These are phyloP conservation scores for Neotoma lepida DNA, from an alignment of 2,113 vertebrate genomes.

Conservation along the genomic window DNA sequence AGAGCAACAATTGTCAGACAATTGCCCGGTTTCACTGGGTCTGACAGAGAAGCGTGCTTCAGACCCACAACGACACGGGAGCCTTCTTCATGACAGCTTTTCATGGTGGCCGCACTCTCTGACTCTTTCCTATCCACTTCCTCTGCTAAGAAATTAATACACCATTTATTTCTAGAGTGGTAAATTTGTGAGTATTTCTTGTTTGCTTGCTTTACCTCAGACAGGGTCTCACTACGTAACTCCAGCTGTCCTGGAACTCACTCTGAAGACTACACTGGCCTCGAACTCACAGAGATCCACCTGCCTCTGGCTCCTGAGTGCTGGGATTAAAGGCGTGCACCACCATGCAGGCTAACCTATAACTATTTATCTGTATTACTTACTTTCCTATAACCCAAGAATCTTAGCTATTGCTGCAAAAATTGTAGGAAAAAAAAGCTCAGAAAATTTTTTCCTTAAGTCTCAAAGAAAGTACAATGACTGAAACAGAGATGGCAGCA, in stretches of 20 bases:
- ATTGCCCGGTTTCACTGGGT: conserved; percentile 4
- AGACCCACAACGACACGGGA: not conserved
- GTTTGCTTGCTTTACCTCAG: not conserved
- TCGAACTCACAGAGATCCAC: not conserved
- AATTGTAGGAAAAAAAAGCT: not conserved
- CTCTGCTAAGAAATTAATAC: not conserved
- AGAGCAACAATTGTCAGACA: not conserved
- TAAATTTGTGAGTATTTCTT: not conserved
- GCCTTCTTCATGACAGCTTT: not conserved
- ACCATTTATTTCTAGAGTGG: not conserved
- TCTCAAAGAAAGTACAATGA: not conserved
- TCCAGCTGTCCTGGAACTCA: not conserved
- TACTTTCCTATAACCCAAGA: not conserved
- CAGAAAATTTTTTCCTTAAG: not conserved
- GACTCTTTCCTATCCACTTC: not conserved
- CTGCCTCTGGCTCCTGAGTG: not conserved
- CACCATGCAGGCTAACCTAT: not conserved
- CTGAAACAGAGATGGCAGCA: not conserved
- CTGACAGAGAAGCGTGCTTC: not conserved
- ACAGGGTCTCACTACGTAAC: not conserved
- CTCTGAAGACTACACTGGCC: not conserved
- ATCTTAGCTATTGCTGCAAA: not conserved
- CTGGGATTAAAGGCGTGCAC: not conserved
- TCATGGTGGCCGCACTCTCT: not conserved
- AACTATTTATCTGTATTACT: not conserved